Conservation (phyloP, 64 coral and sea anemone genomes). For the Montipora efflorescens region DNA sequence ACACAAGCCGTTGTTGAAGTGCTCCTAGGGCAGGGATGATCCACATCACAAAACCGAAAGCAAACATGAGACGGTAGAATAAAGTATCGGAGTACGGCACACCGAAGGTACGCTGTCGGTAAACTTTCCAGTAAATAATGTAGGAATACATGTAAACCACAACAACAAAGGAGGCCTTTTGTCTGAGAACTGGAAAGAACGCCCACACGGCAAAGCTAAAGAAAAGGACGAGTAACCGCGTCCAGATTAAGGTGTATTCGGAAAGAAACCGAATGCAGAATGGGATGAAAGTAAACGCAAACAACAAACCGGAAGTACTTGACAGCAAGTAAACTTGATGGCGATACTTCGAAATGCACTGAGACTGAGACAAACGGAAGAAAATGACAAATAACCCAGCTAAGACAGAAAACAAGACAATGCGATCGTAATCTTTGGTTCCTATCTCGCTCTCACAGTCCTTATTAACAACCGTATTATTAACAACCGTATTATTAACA, state of each 20-base stretch:
- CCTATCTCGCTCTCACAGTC: background rate
- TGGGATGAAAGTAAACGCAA: slow-evolving; percentile 40
- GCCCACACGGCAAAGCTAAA: slow-evolving; percentile 53
- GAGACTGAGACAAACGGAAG: background rate
- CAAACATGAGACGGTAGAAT: slow-evolving; percentile 52
- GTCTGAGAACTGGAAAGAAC: slow-evolving; percentile 59
- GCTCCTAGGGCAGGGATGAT: slow-evolving; percentile 42
- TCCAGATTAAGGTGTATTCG: slow-evolving; percentile 21
- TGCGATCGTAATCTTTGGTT: background rate
- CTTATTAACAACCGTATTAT: too few relatives aligned
- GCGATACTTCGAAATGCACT: background rate
- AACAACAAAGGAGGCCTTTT: slow-evolving; percentile 32
- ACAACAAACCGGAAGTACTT: background rate
- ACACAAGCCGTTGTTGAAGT: slow-evolving; percentile 62
- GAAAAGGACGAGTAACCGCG: slow-evolving; percentile 34
- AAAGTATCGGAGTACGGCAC: slow-evolving; percentile 33
- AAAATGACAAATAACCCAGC: background rate
- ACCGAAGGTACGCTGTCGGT: background rate
- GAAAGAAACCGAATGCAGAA: slow-evolving; percentile 51
- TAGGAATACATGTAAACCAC: slow-evolving; percentile 64
- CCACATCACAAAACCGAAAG: slow-evolving; percentile 38
- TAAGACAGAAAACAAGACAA: slow-evolving; percentile 36
- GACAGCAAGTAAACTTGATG: background rate
- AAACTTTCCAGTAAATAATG: slow-evolving; percentile 56
- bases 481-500: too few relatives aligned